Conservation (phyloP, 1,140 invertebrate genomes). For the Branchinecta lynchi region DNA sequence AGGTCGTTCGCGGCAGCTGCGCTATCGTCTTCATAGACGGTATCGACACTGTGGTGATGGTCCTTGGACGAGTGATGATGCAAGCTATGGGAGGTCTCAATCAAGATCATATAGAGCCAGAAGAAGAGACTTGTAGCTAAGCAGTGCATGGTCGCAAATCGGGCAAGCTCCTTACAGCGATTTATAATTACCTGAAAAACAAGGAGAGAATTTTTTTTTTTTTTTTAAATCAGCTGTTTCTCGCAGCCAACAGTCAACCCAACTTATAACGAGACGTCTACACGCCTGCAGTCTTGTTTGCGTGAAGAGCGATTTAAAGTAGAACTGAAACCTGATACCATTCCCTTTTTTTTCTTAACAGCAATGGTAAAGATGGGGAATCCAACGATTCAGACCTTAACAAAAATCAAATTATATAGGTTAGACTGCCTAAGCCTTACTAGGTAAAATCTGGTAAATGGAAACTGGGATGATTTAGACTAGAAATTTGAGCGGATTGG, state of each 20-base stretch:
- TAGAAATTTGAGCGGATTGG: too few relatives aligned
- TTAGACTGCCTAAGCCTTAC: too few relatives aligned
- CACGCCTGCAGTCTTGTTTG: too few relatives aligned
- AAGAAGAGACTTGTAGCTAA: conserved; percentile 52
- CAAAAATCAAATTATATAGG: too few relatives aligned
- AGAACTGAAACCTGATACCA: too few relatives aligned
- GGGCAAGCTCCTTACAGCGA: conserved; percentile 38
- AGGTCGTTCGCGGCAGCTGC: not conserved
- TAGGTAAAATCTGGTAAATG: too few relatives aligned
- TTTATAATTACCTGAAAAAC: conserved; percentile 43
- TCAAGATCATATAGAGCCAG: conserved; percentile 52
- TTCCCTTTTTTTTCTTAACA: too few relatives aligned
- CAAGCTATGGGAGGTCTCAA: conserved; percentile 43
- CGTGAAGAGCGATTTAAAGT: too few relatives aligned
- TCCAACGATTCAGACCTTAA: too few relatives aligned
- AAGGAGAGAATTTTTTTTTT: not conserved
- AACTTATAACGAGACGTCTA: not conserved
- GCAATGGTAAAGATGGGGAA: too few relatives aligned
- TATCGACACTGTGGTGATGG: conserved; percentile 19
- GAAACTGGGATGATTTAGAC: too few relatives aligned
- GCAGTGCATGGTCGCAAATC: conserved; percentile 55
- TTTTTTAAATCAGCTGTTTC: too few relatives aligned
- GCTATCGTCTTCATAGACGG: not conserved
- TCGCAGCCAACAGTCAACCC: not conserved
- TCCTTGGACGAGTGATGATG: conserved; percentile 18